Base-by-base conservation (phyloP, 2,113 vertebrate genomes). In the Crypturellus undulatus region DNA sequence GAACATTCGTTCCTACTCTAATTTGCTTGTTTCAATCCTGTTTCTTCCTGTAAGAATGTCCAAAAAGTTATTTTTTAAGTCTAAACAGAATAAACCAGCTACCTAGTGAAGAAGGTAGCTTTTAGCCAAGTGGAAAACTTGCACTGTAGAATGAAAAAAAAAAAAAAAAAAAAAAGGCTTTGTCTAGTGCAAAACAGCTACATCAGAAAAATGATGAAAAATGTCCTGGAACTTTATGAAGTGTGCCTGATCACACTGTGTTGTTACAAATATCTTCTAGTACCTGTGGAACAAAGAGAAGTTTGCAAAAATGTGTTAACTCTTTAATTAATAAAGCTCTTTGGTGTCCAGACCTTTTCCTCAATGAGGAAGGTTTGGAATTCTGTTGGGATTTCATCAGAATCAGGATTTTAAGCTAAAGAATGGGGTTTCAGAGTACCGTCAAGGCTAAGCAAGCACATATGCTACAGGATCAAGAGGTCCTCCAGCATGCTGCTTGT, bases 401-500 rank as follows among this genome's bases (percentile, higher is more conserved):
- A 84, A 78, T 34, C 34, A 42, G 0, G 0, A 80, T 77, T 70
- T 11, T 20, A 73, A 43, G 43, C 40, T 22, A 83, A 42, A 52
- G 4, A 30, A 69, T 7, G 5, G 3, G 9, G 60, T 22, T 82
- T 19, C 45, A 70, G 67, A 75, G 40, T 12, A 14, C 40, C 17
- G 30, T 47, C 40, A 14, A 43, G 26, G 5, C 4, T 77, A 6
- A 38, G n/a, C 34, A 51, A 75, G 25, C 47, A 45, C 19, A 45
- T 45, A 1, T 9, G 43, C 10, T 8, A 14, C 15, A 42, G 1
- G 2, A 4, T 17, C 25, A 25, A 52, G 52, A 59, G 51, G 36
- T 6, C 9, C 11, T 24, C 21, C 0, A 1, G 24, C 16, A 1
- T 0, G 24, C 24, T 38, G 21, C 0, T 3, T 6, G 21, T 45